Base-by-base conservation (phyloP, 2,797 vertebrate species). In the Syngnathus rostellatus region DNA sequence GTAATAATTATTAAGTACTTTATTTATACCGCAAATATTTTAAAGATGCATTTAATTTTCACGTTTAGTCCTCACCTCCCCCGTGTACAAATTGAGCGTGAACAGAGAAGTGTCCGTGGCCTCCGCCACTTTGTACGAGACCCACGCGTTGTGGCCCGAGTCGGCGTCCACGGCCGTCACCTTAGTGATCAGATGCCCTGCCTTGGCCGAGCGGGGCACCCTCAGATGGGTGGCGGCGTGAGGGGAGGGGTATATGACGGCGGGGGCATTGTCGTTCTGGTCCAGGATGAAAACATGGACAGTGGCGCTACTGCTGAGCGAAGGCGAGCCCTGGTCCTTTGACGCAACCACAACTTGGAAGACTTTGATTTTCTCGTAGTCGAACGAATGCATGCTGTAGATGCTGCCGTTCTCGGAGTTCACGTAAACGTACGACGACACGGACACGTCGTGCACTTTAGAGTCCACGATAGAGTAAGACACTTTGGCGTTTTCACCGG, bases 131-230 rank as follows among this genome's bases (percentile, higher is more conserved):
- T 85, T 88, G 82, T 93, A 94, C 17, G 91, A 91, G 71, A 93
- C 83, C 92, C 92, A 93, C 60, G 93, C 93, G 61, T 94, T 94
- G 71, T 93, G 92, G 63, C 92, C 93, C 69, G 92, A 93, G 77
- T 94, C 93, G 6, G 92, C 90, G 81, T 94, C 93, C 81, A 94
- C 91, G 5, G 87, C 89, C 69, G 91, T 88, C 65, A 92, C 85
- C 71, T 92, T 93, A 5, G 87, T 92, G 12, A 91, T 81, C 48
- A 93, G 78, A 81, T 83, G 86, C 73, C 83, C 88, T 1, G 85
- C 73, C 81, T 90, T 85, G 2, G 89, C 69, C 58, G 58, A 77
- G 63, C 72, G 74, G 69, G 86, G 75, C 66, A 83, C 83, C 70
- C 79, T 89, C 72, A 89, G 86, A 50, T 89, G 87, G 69, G 88